Conservation (phyloP, 2,113 vertebrate genomes). For the Pica pica region DNA sequence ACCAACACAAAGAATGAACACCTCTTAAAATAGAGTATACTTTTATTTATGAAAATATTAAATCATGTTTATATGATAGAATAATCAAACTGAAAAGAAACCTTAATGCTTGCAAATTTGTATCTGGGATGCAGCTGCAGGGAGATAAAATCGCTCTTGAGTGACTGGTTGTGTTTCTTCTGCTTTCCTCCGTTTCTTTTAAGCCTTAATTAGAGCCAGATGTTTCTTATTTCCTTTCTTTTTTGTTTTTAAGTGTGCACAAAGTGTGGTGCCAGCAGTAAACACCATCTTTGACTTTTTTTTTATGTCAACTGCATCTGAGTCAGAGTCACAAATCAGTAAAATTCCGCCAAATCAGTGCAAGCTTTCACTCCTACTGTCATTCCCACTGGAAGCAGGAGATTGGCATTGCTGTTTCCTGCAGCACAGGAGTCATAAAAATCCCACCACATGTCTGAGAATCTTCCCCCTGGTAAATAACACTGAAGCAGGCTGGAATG, state of each 20-base stretch:
- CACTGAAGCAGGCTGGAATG: not conserved
- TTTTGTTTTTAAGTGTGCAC: slow-evolving; percentile 4
- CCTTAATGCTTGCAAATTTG: not conserved
- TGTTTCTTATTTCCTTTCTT: slow-evolving; percentile 26
- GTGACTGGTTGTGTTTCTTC: not conserved
- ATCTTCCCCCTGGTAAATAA: not conserved
- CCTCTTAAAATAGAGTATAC: not conserved
- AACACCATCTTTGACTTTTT: not conserved
- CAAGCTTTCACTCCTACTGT: not conserved
- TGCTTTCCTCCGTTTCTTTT: slow-evolving; percentile 1
- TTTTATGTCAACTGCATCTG: not conserved
- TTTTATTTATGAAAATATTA: not conserved
- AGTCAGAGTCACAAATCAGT: not conserved
- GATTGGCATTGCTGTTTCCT: not conserved
- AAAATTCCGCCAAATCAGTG: not conserved
- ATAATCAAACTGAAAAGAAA: not conserved
- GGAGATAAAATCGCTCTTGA: not conserved
- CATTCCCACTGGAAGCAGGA: not conserved
- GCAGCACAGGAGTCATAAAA: not conserved
- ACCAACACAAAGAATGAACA: not conserved
- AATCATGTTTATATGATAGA: not conserved
- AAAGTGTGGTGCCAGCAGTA: not conserved
- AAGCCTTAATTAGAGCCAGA: slow-evolving; percentile 3
- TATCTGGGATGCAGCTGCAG: not conserved
- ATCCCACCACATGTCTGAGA: not conserved